A percentile compares a stretch with the other conserved stretches of the same genome.
These are phyloP conservation scores for Rhopalosiphum nymphaeae DNA, from an alignment of 2,888 invertebrate genomes.

Conservation along the genomic window DNA sequence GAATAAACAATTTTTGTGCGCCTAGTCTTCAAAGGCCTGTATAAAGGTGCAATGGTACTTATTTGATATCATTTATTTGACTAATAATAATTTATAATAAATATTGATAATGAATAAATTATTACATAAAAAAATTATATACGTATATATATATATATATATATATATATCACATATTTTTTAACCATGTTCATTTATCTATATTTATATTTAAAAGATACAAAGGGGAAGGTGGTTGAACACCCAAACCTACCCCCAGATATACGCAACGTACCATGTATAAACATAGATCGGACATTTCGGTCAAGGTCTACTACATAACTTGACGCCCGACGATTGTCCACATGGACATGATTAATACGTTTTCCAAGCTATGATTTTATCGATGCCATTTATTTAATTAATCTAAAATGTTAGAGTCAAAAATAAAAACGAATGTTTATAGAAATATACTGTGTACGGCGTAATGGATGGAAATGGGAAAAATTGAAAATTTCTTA, in stretches of 20 bases:
- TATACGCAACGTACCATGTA: too few species aligned
- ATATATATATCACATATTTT: too few species aligned
- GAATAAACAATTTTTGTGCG: background rate
- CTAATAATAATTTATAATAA: background rate
- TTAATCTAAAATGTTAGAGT: background rate
- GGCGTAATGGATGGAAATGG: background rate
- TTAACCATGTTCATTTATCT: too few species aligned
- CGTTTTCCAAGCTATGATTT: background rate
- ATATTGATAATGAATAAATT: too few species aligned
- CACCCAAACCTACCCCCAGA: too few species aligned
- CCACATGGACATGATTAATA: background rate
- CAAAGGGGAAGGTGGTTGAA: too few species aligned
- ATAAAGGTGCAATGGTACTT: background rate
- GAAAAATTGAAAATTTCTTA: background rate
- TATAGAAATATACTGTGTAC: background rate
- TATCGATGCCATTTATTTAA: background rate
- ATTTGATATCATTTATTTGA: background rate
- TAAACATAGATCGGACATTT: background rate
- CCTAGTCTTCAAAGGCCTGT: background rate
- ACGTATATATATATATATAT: too few species aligned
- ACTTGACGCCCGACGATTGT: background rate
- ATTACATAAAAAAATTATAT: too few species aligned
- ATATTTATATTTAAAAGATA: too few species aligned
- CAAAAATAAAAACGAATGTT: background rate
- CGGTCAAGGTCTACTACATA: background rate